phyloP scores from a whole-genome alignment of 2,888 invertebrate species.

The Pristionchus fissidentatus region DNA sequence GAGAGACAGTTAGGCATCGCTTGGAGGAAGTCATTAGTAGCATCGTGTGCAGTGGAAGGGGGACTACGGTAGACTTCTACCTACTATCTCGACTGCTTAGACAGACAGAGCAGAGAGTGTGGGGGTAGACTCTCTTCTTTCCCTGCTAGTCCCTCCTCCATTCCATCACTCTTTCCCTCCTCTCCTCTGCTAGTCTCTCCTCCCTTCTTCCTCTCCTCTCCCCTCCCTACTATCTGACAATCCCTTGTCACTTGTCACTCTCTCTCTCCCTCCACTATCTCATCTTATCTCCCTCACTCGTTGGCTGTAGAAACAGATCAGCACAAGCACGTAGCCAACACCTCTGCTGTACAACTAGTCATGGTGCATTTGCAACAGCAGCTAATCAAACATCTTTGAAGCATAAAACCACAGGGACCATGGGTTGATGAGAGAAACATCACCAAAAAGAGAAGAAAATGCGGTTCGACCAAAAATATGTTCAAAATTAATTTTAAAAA shows the following conservation, averaged over 20 bases:
- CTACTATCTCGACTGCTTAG: not conserved
- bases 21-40: not conserved
- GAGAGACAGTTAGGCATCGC: not conserved
- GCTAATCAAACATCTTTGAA: no score
- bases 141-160: not conserved
- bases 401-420: no score
- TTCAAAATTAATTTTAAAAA: no score
- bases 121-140: conserved; percentile 5
- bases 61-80: conserved; percentile 20
- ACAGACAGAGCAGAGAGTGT: conserved; percentile 5
- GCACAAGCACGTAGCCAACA: conserved; percentile 14
- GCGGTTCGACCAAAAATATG: no score
- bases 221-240: conserved; percentile 8
- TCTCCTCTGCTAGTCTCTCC: not conserved
- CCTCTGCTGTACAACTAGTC: no score
- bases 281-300: conserved; percentile 42
- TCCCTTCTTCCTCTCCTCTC: not conserved
- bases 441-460: no score
- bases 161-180: conserved; percentile 29
- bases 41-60: not conserved
- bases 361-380: no score
- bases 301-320: not conserved
- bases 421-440: no score
- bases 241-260: conserved; percentile 42
- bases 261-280: conserved; percentile 17